Evolutionary conservation across 1,140 invertebrate species (phyloP), one percentile per base, ranked within the genome.

Genomic region (Camponotus pennsylvanicus): DNA sequence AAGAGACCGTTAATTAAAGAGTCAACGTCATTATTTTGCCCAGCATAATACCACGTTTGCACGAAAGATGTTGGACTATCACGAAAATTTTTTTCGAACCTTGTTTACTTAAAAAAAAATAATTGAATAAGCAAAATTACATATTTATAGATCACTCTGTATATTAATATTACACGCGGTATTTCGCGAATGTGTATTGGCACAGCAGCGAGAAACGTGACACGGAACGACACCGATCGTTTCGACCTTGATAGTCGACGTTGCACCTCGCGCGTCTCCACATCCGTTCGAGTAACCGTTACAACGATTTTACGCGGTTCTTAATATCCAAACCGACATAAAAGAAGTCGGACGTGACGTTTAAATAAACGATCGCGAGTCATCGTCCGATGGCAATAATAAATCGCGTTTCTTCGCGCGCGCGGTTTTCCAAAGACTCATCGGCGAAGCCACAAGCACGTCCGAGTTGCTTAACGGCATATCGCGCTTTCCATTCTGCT

Each of bases 401-500:
- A 45, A 82, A 80, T 70, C 67, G 67, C 34, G 18, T 82, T 61
- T 61, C 66, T 71, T 0, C 61, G n/a, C 15, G 45, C 78, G 15
- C 21, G 45, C 77, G 37, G 15, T 45, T 70, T 32, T 18, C 8
- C 34, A n/a, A 34, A 69, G 15, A 70, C 64, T 71, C 21, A 15
- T 13, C 42, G 42, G 42, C 32, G 52, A 83, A 85, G 27, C 52
- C 37, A 32, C 52, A 64, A 64, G 61, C 40, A 11, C 15, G 18
- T 34, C 70, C 57, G 1, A 27, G 11, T 92, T 85, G 78, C 88
- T 61, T 63, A 85, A 87, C 57, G 78, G 34, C 64, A 34, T 84
- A 45, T 49, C 71, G 66, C 83, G 86, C 83, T 91, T 93, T 92
- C 92, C 89, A 92, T 91, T 91, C 86, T 63, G 32, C 57, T 86